Conservation (phyloP, 2,888 invertebrate species). For the Yponomeuta cagnagella region DNA sequence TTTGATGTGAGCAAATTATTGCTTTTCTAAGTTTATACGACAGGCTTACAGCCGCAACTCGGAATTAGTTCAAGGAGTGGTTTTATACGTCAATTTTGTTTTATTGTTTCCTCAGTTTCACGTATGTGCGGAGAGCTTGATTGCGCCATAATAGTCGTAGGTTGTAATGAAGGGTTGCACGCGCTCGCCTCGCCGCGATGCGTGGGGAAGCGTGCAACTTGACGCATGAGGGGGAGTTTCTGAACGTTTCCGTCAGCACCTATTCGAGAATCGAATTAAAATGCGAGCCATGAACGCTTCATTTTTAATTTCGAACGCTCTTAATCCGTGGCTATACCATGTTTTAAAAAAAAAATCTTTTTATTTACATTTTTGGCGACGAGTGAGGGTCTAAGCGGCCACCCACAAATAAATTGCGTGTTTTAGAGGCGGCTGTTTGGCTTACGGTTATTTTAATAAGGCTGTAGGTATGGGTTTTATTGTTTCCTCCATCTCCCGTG, state of each 20-base stretch:
- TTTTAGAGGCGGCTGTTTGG: constrained; percentile 1
- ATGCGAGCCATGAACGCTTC: constrained; percentile 26
- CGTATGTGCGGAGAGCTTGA: constrained; percentile 70
- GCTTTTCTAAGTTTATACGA: constrained; percentile 39
- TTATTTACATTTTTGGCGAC: not conserved
- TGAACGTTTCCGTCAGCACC: constrained; percentile 62
- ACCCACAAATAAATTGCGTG: not conserved
- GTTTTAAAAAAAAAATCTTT: not conserved
- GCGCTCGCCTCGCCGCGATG: constrained; percentile 45
- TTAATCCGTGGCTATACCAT: not conserved
- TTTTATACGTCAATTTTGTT: constrained; percentile 63
- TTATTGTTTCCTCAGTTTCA: constrained; percentile 69
- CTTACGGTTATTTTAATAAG: constrained; percentile 35
- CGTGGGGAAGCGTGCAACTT: constrained; percentile 49
- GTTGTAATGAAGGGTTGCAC: constrained; percentile 70
- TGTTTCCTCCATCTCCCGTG: constrained; percentile 56
- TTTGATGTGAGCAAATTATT: constrained; percentile 31
- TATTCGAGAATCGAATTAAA: constrained; percentile 44
- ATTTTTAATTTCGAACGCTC: not conserved
- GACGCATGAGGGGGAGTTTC: constrained; percentile 50
- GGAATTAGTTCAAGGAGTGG: constrained; percentile 60
- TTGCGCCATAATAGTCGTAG: constrained; percentile 66
- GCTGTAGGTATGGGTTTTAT: constrained; percentile 46
- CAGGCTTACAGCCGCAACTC: constrained; percentile 39
- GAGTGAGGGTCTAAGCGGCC: not conserved